These are phyloP conservation scores for Julus scandinavius DNA, from an alignment of 2,888 invertebrate species.

Conservation along the genomic window DNA sequence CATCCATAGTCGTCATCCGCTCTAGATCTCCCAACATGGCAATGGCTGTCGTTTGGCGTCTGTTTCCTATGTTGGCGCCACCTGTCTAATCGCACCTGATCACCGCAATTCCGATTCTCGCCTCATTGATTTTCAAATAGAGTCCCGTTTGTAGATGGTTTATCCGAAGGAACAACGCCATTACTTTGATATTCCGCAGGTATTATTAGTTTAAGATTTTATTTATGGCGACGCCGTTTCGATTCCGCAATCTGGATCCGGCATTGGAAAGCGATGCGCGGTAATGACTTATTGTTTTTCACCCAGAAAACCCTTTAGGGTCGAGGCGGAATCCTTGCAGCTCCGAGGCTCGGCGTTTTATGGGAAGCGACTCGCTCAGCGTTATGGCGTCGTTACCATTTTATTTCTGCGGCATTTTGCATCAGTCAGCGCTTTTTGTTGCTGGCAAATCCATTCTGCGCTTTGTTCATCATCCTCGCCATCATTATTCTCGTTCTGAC, in stretches of 20 bases:
- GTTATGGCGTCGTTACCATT: slow-evolving; percentile 42
- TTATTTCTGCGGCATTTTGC: slow-evolving; percentile 42
- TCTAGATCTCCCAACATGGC: background rate
- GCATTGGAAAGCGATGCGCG: background rate
- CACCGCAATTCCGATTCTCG: background rate
- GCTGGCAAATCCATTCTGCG: slow-evolving; percentile 42
- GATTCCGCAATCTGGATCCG: background rate
- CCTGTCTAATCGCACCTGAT: slow-evolving; percentile 21
- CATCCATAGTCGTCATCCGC: background rate
- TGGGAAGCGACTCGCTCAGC: slow-evolving; percentile 35
- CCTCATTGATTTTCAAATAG: background rate
- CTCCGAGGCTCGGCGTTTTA: slow-evolving; percentile 23
- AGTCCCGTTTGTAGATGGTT: background rate
- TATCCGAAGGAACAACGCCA: background rate
- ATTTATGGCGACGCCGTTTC: background rate
- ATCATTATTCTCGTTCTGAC: slow-evolving; percentile 51
- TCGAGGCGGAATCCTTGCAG: background rate
- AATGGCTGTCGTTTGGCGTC: no score
- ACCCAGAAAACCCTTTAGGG: slow-evolving; percentile 42
- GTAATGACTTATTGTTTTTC: slow-evolving; percentile 38
- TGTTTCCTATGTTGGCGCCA: background rate
- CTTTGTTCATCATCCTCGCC: slow-evolving; percentile 51
- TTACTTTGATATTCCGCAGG: background rate
- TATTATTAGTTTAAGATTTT: background rate
- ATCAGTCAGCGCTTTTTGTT: slow-evolving; percentile 42